phyloP scores from a whole-genome alignment of 2,113 vertebrate species.

The Rana temporaria region DNA sequence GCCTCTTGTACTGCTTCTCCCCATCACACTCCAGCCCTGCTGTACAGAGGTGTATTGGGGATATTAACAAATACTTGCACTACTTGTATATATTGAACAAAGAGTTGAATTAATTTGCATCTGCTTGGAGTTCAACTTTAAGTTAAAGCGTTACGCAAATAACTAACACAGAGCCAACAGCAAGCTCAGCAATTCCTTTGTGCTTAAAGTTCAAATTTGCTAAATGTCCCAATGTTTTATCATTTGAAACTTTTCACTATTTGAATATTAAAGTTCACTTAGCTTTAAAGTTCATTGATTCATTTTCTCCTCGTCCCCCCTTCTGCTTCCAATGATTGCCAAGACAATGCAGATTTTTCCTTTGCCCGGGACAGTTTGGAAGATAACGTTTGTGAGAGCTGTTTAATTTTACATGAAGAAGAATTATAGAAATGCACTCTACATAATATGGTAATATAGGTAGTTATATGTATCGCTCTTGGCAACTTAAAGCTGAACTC shows the following conservation, averaged over 20 bases:
- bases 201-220: slow-evolving; percentile 48
- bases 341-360: slow-evolving; percentile 14
- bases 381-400: background rate
- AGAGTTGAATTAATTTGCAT: too few species aligned
- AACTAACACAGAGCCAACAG: background rate
- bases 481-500: too few species aligned
- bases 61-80: too few species aligned
- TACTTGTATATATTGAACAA: too few species aligned
- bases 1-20: too few species aligned
- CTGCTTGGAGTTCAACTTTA: too few species aligned
- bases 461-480: too few species aligned
- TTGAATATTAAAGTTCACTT: slow-evolving; percentile 37
- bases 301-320: background rate
- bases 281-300: slow-evolving; percentile 38
- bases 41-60: too few species aligned
- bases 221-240: slow-evolving; percentile 32
- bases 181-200: background rate
- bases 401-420: background rate
- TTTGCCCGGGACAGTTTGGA: background rate
- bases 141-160: too few species aligned
- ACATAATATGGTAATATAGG: background rate
- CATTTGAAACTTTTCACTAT: slow-evolving; percentile 40
- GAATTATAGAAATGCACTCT: background rate
- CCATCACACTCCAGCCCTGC: too few species aligned
- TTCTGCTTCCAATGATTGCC: background rate